These are phyloP conservation scores for Polyommatus iphigenia DNA, from an alignment of 2,888 invertebrate genomes.

Conservation along the genomic window DNA sequence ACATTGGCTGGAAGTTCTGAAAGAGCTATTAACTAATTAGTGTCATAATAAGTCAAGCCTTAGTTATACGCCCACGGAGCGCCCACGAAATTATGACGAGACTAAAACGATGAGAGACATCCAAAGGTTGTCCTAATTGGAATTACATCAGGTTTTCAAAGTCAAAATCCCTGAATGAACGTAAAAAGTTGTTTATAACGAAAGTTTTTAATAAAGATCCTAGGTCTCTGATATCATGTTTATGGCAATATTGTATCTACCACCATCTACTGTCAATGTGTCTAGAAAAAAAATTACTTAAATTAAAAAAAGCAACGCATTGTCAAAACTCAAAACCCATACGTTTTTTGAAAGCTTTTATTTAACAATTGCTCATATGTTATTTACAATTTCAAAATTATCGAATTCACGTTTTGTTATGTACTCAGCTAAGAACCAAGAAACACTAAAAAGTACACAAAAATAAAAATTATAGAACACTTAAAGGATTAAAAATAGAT, in stretches of 20 bases:
- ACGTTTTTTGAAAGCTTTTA: too few relatives aligned
- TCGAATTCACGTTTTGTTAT: too few relatives aligned
- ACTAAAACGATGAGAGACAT: not conserved
- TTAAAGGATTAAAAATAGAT: too few relatives aligned
- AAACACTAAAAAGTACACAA: too few relatives aligned
- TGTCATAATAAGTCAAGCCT: constrained; percentile 1
- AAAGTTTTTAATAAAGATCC: not conserved
- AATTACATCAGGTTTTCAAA: not conserved
- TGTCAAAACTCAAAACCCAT: too few relatives aligned
- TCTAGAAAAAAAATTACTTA: too few relatives aligned
- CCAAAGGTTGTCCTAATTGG: constrained; percentile 10
- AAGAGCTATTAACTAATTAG: not conserved
- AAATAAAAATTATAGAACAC: too few relatives aligned
- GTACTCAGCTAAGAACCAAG: too few relatives aligned
- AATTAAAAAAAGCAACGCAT: too few relatives aligned
- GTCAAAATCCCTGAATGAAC: constrained; percentile 9
- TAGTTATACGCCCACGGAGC: constrained; percentile 14
- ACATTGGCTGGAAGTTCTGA: not conserved
- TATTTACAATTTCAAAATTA: too few relatives aligned
- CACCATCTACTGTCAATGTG: too few relatives aligned
- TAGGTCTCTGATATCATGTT: not conserved
- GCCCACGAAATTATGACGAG: constrained; percentile 1
- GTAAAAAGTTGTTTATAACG: not conserved
- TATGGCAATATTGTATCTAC: not conserved
- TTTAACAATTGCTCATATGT: too few relatives aligned